phyloP scores from a whole-genome alignment of 2,113 vertebrate genomes.

The Miniopterus natalensis region DNA sequence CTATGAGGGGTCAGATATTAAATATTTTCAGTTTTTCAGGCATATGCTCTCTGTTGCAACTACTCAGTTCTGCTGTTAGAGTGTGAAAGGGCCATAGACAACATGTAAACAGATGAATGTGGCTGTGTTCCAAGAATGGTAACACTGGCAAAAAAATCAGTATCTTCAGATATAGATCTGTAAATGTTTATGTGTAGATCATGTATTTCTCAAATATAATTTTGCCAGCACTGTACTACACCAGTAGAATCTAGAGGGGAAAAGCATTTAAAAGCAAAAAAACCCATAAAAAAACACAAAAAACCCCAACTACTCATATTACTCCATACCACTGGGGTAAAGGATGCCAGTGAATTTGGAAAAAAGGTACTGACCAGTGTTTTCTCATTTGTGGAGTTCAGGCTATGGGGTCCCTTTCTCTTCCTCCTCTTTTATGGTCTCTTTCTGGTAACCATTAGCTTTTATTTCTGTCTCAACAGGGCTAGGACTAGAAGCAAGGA shows the following conservation, averaged over 20 bases:
- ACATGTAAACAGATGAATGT: background rate
- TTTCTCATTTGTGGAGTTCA: constrained; percentile 18
- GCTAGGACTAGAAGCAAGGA: constrained; percentile 41
- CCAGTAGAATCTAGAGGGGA: background rate
- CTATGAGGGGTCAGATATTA: background rate
- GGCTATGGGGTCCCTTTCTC: background rate
- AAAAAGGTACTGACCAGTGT: background rate
- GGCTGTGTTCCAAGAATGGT: constrained; percentile 42
- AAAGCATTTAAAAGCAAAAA: background rate
- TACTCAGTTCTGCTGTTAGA: background rate
- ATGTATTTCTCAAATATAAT: constrained; percentile 31
- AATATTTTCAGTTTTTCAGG: constrained; percentile 54
- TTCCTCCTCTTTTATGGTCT: background rate
- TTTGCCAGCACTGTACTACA: background rate
- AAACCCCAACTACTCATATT: background rate
- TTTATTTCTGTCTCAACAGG: constrained; percentile 45
- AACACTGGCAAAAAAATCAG: constrained; percentile 49
- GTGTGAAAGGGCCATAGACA: constrained; percentile 54
- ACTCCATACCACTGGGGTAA: background rate
- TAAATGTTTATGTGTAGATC: constrained; percentile 51
- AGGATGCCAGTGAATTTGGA: constrained; percentile 18
- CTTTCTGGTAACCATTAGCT: constrained; percentile 17
- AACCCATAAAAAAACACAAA: background rate
- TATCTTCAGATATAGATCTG: constrained; percentile 50
- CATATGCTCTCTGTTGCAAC: background rate